A percentile compares a stretch with the other conserved stretches of the same genome.
Evolutionary conservation across 1,140 invertebrate species (phyloP).

Genomic region (Aphis craccivora): DNA sequence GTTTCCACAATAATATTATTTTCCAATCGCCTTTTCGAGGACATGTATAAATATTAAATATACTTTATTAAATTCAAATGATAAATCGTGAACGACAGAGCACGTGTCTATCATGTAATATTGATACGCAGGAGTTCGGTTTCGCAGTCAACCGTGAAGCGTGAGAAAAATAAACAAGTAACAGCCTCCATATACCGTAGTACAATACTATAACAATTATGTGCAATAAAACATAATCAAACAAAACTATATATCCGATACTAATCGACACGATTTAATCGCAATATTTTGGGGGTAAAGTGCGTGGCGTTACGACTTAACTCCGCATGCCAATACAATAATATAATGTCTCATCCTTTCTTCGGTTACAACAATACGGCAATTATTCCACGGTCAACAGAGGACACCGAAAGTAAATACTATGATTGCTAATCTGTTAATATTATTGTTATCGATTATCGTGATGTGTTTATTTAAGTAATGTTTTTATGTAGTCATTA

Average conservation of each 20-base stretch:
- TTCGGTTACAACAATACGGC: background rate
- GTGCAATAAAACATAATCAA: background rate
- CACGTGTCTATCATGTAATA: background rate
- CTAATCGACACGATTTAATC: background rate
- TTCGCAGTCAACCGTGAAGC: background rate
- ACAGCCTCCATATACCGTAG: background rate
- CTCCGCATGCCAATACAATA: background rate
- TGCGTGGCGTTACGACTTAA: background rate
- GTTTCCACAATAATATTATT: background rate
- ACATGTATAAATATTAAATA: background rate
- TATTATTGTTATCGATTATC: background rate
- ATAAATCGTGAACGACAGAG: background rate
- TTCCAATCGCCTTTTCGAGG: background rate
- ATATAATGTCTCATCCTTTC: background rate
- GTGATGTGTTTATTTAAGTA: background rate
- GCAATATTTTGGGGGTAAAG: background rate
- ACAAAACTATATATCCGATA: background rate
- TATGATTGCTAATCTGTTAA: background rate
- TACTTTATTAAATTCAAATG: background rate
- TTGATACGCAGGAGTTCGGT: background rate
- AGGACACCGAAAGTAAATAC: background rate
- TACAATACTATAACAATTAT: background rate
- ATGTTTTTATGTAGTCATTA: background rate
- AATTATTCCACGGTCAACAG: background rate
- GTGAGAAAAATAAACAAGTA: conserved; percentile 8